Evolutionary conservation across 1,140 invertebrate species (phyloP).

Genomic region (Halesus radiatus): DNA sequence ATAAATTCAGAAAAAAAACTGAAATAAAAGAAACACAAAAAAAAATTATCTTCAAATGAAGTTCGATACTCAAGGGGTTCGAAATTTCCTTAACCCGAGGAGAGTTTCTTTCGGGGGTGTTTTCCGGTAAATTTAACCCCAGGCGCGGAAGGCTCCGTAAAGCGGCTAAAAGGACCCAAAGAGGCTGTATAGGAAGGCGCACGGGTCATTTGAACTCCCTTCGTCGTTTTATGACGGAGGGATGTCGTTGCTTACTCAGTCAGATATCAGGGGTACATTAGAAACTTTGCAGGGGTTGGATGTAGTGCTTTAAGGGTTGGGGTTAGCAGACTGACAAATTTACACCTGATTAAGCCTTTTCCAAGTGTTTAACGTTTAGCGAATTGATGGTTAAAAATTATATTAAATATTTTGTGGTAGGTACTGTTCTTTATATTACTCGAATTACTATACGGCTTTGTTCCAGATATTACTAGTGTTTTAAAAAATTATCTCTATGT

Average conservation of each 20-base stretch:
- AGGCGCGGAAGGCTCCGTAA: slow-evolving; percentile 10
- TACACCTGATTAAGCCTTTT: slow-evolving; percentile 30
- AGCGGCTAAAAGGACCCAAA: slow-evolving; percentile 30
- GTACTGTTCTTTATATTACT: no score
- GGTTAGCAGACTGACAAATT: slow-evolving; percentile 9
- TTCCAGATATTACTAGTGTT: no score
- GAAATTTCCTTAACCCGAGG: slow-evolving; percentile 17
- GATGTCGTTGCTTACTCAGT: slow-evolving; percentile 28
- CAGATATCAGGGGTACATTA: slow-evolving; percentile 27
- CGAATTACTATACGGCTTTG: no score
- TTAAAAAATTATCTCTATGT: no score
- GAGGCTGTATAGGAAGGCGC: slow-evolving; percentile 32
- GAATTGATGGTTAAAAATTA: neutral
- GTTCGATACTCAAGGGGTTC: slow-evolving; percentile 9
- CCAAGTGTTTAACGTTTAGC: neutral
- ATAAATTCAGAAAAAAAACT: no score
- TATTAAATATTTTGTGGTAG: no score
- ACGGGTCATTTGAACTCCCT: slow-evolving; percentile 31
- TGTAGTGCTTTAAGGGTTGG: neutral
- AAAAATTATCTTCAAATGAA: neutral
- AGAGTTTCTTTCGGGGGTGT: slow-evolving; percentile 10
- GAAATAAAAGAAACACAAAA: neutral
- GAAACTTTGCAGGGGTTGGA: slow-evolving; percentile 1
- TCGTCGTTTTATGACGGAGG: slow-evolving; percentile 28
- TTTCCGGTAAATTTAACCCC: slow-evolving; percentile 38